phyloP scores from a whole-genome alignment of 2,888 invertebrate species.

The Noctuana brunneofusca region DNA sequence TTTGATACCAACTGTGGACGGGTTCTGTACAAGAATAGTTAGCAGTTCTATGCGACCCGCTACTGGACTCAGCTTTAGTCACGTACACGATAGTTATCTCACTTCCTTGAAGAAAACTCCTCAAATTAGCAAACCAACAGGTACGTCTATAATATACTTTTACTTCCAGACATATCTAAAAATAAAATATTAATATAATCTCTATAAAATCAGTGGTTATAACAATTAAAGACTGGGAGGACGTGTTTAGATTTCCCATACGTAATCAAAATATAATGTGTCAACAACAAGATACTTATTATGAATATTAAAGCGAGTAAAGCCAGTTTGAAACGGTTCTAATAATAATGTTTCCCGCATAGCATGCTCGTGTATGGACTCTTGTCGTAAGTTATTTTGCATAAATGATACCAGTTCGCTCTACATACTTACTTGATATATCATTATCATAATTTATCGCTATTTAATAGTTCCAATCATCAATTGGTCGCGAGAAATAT shows the following conservation, averaged over 20 bases:
- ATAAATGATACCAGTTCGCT: background rate
- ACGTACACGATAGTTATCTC: constrained; percentile 25
- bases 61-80: constrained; percentile 36
- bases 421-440: background rate
- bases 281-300: constrained; percentile 13
- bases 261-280: constrained; percentile 22
- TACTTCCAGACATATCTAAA: background rate
- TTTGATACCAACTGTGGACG: constrained; percentile 50
- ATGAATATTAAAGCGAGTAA: constrained; percentile 24
- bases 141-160: background rate
- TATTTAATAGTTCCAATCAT: background rate
- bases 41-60: constrained; percentile 43
- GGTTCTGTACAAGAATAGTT: constrained; percentile 52
- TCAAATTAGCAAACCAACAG: background rate
- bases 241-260: constrained; percentile 8
- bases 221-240: background rate
- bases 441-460: background rate
- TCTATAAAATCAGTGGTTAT: background rate
- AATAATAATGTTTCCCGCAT: constrained; percentile 15
- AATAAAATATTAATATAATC: constrained; percentile 8
- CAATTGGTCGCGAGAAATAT: background rate
- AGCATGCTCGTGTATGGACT: background rate
- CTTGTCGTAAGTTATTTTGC: background rate
- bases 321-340: constrained; percentile 15
- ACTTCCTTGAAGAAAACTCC: background rate